Conservation (phyloP, 2,113 vertebrate genomes). For the Pantherophis guttatus region DNA sequence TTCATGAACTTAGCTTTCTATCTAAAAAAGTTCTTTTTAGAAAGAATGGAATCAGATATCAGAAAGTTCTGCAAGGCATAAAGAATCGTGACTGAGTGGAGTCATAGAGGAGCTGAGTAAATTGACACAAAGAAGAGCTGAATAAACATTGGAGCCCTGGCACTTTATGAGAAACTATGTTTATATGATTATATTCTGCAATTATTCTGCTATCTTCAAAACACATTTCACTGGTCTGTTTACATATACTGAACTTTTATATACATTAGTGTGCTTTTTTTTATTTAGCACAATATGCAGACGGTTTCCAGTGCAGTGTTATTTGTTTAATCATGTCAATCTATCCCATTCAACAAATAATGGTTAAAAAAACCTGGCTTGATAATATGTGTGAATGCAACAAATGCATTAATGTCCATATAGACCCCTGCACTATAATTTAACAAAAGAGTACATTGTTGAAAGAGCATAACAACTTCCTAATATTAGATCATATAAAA, state of each 20-base stretch:
- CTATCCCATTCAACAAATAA: not conserved
- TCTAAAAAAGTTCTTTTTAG: not conserved
- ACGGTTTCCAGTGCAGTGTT: not conserved
- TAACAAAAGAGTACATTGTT: not conserved
- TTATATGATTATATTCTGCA: not conserved
- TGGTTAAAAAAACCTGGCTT: not conserved
- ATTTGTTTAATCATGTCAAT: not conserved
- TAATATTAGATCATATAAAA: not conserved
- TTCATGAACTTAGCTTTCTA: conserved; percentile 12
- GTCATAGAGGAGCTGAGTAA: not conserved
- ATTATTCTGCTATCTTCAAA: not conserved
- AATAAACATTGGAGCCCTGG: not conserved
- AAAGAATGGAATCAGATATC: not conserved
- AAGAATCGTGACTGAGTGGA: not conserved
- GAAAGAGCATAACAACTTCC: not conserved
- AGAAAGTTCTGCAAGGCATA: not conserved
- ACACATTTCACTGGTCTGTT: not conserved
- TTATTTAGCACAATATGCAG: not conserved
- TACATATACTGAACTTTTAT: not conserved
- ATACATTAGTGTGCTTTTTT: not conserved
- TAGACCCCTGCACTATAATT: not conserved
- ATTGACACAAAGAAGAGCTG: not conserved
- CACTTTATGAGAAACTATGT: conserved; percentile 8
- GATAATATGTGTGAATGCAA: not conserved
- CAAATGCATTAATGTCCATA: not conserved